Conservation (phyloP, 2,797 vertebrate species). For the Tapera naevia region DNA sequence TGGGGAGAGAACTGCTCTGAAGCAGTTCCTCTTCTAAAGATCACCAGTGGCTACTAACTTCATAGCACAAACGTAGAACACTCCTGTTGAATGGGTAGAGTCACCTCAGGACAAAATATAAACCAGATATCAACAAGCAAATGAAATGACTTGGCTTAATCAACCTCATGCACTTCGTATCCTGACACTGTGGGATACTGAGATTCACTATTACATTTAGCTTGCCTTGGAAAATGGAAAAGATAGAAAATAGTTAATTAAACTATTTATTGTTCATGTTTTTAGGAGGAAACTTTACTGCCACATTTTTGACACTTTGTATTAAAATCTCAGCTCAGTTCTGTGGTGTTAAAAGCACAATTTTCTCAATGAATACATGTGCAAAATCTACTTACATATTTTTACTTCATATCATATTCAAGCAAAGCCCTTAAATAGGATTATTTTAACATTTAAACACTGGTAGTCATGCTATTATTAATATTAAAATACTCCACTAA, state of each 20-base stretch:
- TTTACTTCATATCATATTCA: background rate
- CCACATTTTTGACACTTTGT: background rate
- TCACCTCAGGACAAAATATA: background rate
- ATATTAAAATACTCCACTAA: slow-evolving; percentile 27
- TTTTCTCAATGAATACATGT: background rate
- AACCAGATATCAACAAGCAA: slow-evolving; percentile 21
- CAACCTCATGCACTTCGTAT: background rate
- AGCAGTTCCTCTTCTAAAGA: background rate
- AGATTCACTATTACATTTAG: background rate
- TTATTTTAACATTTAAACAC: slow-evolving; percentile 44
- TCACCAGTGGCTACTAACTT: background rate
- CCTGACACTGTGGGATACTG: background rate
- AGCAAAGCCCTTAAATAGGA: slow-evolving; percentile 11
- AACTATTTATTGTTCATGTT: background rate
- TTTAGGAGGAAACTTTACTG: background rate
- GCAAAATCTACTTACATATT: background rate
- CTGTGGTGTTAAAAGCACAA: background rate
- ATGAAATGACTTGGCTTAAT: slow-evolving; percentile 1
- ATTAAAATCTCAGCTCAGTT: background rate
- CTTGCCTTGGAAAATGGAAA: background rate
- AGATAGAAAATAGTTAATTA: background rate
- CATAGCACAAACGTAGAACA: background rate
- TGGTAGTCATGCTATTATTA: slow-evolving; percentile 10
- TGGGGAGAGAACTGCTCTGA: background rate
- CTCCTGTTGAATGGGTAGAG: background rate